Conservation (phyloP, 2,888 invertebrate species). For the Spicauda simplicius region DNA sequence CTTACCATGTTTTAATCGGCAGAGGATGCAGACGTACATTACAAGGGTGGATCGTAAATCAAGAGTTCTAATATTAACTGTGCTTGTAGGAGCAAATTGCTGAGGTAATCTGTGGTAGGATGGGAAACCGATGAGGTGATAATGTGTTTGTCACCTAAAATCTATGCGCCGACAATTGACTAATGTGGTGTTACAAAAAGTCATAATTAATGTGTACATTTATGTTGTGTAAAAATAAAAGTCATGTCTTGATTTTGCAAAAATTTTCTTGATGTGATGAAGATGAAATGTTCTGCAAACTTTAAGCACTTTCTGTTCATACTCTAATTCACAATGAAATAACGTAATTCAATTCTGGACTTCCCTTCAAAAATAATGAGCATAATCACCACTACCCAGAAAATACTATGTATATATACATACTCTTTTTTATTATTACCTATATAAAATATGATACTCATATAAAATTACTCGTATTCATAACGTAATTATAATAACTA, state of each 20-base stretch:
- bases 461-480: no score
- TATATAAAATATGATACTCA: no score
- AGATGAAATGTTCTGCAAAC: no score
- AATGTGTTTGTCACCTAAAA: slow-evolving; percentile 50
- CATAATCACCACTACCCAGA: no score
- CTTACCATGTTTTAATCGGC: no score
- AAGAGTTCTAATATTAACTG: slow-evolving; percentile 85
- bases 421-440: no score
- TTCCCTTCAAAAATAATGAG: no score
- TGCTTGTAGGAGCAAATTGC: slow-evolving; percentile 81
- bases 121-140: slow-evolving; percentile 54
- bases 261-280: slow-evolving; percentile 23
- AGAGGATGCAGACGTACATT: slow-evolving; percentile 49
- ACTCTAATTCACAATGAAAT: no score
- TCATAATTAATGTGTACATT: slow-evolving; percentile 9
- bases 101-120: slow-evolving; percentile 59
- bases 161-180: slow-evolving; percentile 40
- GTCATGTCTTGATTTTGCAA: slow-evolving; percentile 14
- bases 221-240: background rate
- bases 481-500: no score
- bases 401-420: no score
- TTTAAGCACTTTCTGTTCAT: no score
- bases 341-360: no score
- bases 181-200: slow-evolving; percentile 18
- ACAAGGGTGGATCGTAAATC: slow-evolving; percentile 81